A percentile compares a stretch with the other conserved stretches of the same genome.
phyloP scores from a whole-genome alignment of 2,888 invertebrate species.

The Resseliella maxima region DNA sequence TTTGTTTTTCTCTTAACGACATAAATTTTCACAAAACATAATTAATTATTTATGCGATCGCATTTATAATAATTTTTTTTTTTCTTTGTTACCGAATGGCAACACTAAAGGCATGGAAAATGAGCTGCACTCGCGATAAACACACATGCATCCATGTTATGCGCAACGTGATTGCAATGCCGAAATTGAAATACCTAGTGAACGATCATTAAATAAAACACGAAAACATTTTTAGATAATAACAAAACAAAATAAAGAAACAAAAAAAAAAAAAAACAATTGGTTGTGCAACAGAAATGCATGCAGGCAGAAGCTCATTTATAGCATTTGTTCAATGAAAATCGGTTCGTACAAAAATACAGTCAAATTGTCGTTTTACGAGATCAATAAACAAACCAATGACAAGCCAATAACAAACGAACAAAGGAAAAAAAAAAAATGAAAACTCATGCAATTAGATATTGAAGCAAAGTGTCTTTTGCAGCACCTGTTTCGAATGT shows the following conservation, averaged over 20 bases:
- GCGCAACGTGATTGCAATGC: conserved; percentile 1
- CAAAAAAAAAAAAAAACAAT: no score
- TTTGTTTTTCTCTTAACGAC: not conserved
- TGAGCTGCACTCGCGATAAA: not conserved
- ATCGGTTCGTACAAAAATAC: not conserved
- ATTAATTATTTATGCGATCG: conserved; percentile 32
- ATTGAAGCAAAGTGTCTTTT: not conserved
- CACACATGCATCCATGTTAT: not conserved
- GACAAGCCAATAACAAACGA: no score
- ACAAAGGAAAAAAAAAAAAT: not conserved
- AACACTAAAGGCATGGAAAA: no score
- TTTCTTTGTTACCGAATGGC: not conserved
- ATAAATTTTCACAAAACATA: conserved; percentile 35
- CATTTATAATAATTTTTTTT: not conserved
- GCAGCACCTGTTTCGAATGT: not conserved
- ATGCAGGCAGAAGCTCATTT: not conserved
- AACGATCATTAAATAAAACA: not conserved
- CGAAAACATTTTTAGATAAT: not conserved
- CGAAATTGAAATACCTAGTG: not conserved
- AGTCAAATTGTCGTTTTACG: not conserved
- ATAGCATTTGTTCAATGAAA: not conserved
- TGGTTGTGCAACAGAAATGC: not conserved
- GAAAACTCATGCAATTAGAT: conserved; percentile 25
- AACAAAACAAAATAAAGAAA: no score
- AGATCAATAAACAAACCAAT: conserved; percentile 22